phyloP scores from a whole-genome alignment of 2,888 invertebrate species.

The Leucophora obtusa region DNA sequence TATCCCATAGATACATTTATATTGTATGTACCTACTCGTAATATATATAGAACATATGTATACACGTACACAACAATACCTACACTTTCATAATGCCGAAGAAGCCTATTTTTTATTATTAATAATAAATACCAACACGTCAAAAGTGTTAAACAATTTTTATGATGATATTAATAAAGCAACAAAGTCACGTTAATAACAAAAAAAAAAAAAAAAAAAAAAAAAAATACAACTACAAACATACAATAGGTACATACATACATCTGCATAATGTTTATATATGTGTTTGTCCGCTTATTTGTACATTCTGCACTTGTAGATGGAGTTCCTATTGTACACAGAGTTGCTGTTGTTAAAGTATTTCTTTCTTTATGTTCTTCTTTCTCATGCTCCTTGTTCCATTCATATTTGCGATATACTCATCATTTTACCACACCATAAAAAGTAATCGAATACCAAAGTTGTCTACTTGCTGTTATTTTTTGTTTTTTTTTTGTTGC shows the following conservation, averaged over 20 bases:
- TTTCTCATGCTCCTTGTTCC: conserved; percentile 2
- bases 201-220: conserved; percentile 7
- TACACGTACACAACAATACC: conserved; percentile 1
- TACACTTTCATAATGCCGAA: background rate
- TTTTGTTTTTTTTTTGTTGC: background rate
- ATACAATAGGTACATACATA: background rate
- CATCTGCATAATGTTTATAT: background rate
- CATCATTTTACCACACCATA: background rate
- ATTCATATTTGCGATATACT: background rate
- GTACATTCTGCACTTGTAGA: background rate
- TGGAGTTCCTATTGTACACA: background rate
- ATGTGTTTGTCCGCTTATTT: background rate
- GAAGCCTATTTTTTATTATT: conserved; percentile 64
- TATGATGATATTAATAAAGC: conserved; percentile 71
- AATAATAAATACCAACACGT: conserved; percentile 67
- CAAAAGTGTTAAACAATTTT: conserved; percentile 68
- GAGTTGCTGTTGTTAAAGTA: conserved; percentile 1
- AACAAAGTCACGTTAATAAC: conserved; percentile 69
- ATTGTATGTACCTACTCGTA: no score
- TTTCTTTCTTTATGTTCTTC: conserved; percentile 16
- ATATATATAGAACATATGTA: background rate
- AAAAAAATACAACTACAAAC: background rate
- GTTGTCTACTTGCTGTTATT: background rate
- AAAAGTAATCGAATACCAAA: conserved; percentile 23
- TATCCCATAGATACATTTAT: conserved; percentile 36